Conservation (phyloP, 2,888 invertebrate genomes). For the Cantharis rufa region DNA sequence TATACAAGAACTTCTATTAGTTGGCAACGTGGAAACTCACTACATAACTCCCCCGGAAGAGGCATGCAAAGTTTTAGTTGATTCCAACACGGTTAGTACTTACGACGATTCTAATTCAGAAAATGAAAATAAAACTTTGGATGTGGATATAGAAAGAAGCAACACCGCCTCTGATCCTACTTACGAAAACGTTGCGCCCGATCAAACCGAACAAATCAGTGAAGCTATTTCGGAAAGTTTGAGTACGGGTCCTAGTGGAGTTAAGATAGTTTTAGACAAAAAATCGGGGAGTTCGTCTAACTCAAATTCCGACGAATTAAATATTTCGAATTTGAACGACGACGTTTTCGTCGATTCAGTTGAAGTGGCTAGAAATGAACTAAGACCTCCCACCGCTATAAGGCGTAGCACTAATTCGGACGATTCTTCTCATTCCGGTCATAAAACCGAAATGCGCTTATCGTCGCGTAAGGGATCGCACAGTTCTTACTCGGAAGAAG, state of each 20-base stretch:
- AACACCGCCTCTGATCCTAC: conserved; percentile 52
- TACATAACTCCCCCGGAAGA: conserved; percentile 80
- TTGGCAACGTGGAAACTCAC: conserved; percentile 79
- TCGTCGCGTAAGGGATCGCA: conserved; percentile 57
- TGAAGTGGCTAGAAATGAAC: conserved; percentile 47
- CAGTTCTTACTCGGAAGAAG: conserved; percentile 76
- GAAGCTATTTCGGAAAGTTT: conserved; percentile 53
- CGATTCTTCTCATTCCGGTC: conserved; percentile 50
- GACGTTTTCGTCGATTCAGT: conserved; percentile 55
- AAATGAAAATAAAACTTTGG: conserved; percentile 70
- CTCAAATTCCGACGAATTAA: conserved; percentile 56
- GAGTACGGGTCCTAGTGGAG: conserved; percentile 51
- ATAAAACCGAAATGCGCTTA: conserved; percentile 43
- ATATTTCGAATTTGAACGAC: conserved; percentile 55
- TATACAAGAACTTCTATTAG: conserved; percentile 70
- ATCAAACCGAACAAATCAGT: conserved; percentile 45
- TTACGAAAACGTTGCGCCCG: conserved; percentile 51
- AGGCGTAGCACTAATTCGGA: conserved; percentile 51
- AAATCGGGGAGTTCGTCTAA: conserved; percentile 46
- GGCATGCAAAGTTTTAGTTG: conserved; percentile 75
- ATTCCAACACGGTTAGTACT: conserved; percentile 66
- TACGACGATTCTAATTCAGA: conserved; percentile 66
- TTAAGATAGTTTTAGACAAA: conserved; percentile 52
- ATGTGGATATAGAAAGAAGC: conserved; percentile 63
- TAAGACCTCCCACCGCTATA: conserved; percentile 53